These are phyloP conservation scores for Gortyna flavago DNA, from an alignment of 2,888 invertebrate species.

Conservation along the genomic window DNA sequence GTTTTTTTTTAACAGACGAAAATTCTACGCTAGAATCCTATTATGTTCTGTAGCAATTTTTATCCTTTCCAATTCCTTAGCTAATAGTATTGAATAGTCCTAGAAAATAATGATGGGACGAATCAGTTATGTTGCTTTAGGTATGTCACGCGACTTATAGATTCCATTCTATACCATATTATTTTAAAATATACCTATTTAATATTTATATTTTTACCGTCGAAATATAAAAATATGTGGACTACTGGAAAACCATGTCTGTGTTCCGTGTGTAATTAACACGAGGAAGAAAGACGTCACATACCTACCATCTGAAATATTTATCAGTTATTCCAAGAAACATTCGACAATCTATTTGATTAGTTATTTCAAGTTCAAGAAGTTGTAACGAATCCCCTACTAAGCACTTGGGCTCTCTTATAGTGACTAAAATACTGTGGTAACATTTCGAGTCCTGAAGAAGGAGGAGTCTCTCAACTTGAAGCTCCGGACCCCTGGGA, in stretches of 20 bases:
- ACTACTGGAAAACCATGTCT: background rate
- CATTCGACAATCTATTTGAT: slow-evolving; percentile 17
- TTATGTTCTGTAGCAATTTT: background rate
- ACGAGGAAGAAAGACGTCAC: background rate
- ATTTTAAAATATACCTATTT: background rate
- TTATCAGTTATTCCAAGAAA: background rate
- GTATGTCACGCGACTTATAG: background rate
- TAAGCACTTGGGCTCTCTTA: background rate
- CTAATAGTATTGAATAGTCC: background rate
- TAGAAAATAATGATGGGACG: background rate
- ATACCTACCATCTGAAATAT: slow-evolving; percentile 4
- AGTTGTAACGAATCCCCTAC: background rate
- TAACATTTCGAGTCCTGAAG: background rate
- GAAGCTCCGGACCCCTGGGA: background rate
- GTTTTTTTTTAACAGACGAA: background rate
- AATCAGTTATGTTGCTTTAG: background rate
- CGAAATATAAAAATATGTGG: background rate
- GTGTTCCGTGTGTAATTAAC: background rate
- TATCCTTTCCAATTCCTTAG: background rate
- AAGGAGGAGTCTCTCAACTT: slow-evolving; percentile 3
- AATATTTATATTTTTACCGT: background rate
- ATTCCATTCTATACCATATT: background rate
- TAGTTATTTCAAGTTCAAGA: background rate
- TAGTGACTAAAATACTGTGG: background rate
- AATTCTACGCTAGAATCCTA: background rate